Percentiles rank a stretch among this genome's conserved stretches.
Evolutionary conservation across 2,113 vertebrate genomes (phyloP).

Genomic region (Nicator chloris): DNA sequence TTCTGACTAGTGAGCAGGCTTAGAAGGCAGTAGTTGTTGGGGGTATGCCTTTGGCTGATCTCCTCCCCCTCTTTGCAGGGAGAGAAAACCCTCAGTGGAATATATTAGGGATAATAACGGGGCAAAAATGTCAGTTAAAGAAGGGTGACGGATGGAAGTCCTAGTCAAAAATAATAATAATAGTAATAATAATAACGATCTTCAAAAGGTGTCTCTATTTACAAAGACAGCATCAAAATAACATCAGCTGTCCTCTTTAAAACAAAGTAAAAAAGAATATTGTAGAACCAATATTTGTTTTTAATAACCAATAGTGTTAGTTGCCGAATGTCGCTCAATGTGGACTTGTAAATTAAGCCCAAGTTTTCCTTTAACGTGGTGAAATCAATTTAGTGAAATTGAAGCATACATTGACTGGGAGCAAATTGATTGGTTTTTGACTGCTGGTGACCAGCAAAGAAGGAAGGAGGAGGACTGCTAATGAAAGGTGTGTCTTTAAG

Average conservation of each 20-base stretch:
- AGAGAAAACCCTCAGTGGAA: conserved; percentile 74
- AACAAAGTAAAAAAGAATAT: not conserved
- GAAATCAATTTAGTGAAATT: not conserved
- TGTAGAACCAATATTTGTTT: not conserved
- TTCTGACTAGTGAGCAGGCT: conserved; percentile 75
- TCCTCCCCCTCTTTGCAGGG: conserved; percentile 58
- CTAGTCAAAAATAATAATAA: conserved; percentile 21
- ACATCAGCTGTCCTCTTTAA: not conserved
- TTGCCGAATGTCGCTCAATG: not conserved
- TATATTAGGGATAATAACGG: conserved; percentile 79
- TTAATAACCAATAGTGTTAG: not conserved
- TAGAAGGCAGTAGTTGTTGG: conserved; percentile 61
- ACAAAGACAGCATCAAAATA: not conserved
- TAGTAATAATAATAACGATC: not conserved
- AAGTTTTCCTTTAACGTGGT: not conserved
- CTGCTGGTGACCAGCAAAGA: not conserved
- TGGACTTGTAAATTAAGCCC: not conserved
- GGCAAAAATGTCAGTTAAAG: conserved; percentile 70
- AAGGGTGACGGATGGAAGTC: conserved; percentile 56
- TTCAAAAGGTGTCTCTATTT: conserved; percentile 1
- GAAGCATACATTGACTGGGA: not conserved
- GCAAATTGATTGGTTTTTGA: not conserved
- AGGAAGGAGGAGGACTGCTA: not conserved
- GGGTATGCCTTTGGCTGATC: conserved; percentile 65
- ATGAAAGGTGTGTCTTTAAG: not conserved